Conservation (phyloP, 2,797 vertebrate species). For the Chromis chromis region DNA sequence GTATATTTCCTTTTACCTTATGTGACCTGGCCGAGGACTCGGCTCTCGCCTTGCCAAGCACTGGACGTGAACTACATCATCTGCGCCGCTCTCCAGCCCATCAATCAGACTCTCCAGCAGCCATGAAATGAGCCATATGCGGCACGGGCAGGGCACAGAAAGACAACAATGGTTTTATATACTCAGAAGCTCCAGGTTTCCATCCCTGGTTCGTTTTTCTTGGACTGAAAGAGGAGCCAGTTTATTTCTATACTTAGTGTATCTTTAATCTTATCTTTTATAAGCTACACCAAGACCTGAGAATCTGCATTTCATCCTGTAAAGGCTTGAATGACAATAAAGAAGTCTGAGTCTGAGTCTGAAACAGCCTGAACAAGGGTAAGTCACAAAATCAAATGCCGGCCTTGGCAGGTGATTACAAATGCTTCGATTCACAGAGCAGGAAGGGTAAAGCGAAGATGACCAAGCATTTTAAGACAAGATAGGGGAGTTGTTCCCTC, state of each 20-base stretch:
- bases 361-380: constrained; percentile 8
- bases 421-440: constrained; percentile 22
- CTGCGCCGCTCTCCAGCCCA: constrained; percentile 43
- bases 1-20: constrained; percentile 44
- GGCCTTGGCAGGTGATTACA: constrained; percentile 31
- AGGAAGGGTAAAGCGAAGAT: constrained; percentile 30
- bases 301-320: no score
- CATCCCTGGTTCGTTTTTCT: constrained; percentile 16
- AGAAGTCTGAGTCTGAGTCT: no score
- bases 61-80: constrained; percentile 39
- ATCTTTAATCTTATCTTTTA: no score
- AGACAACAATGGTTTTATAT: constrained; percentile 49
- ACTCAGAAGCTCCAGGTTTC: constrained; percentile 26
- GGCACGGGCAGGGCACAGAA: constrained; percentile 28
- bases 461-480: constrained; percentile 49
- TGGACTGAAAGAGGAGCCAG: no score
- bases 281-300: no score
- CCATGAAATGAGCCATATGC: constrained; percentile 74
- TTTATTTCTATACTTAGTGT: no score
- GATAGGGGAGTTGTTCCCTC: constrained; percentile 33
- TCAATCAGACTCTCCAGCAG: constrained; percentile 73
- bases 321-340: no score
- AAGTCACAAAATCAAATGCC: constrained; percentile 16
- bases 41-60: constrained; percentile 14
- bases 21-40: constrained; percentile 41